phyloP scores from a whole-genome alignment of 2,113 vertebrate species.

The rabbit (Oryctolagus cuniculus) region DNA sequence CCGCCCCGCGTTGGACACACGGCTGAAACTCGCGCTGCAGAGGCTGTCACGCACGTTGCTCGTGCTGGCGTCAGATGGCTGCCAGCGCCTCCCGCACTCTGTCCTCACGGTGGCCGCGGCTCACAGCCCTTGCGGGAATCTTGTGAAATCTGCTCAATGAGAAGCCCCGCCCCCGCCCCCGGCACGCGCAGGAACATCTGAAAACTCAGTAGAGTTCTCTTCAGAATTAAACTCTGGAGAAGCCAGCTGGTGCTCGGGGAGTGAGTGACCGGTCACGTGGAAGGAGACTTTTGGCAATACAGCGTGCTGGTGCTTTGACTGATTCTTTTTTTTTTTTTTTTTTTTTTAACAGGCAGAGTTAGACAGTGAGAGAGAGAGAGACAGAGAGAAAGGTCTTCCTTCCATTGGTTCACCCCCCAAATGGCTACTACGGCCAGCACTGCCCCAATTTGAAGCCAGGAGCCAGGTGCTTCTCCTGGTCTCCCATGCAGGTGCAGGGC shows the following conservation, averaged over 20 bases:
- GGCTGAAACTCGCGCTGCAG: background rate
- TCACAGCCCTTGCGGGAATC: background rate
- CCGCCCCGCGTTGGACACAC: background rate
- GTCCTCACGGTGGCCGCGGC: rapidly evolving
- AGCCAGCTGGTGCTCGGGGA: background rate
- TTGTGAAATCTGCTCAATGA: background rate
- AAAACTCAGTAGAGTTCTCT: background rate
- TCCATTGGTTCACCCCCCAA: too few species aligned
- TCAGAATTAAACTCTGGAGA: background rate
- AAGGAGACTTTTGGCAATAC: background rate
- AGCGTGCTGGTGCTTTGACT: background rate
- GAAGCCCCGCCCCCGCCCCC: background rate
- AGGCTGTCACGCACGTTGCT: too few species aligned
- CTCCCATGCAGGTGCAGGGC: too few species aligned
- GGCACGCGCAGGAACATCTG: background rate
- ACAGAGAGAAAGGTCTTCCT: too few species aligned
- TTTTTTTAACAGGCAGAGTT: too few species aligned
- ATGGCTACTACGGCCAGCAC: too few species aligned
- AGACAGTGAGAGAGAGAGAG: too few species aligned
- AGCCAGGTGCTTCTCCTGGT: too few species aligned
- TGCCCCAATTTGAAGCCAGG: too few species aligned
- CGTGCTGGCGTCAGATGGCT: background rate
- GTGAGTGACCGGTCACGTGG: background rate
- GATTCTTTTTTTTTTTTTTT: background rate
- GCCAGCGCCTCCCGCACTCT: background rate